phyloP scores from a whole-genome alignment of 2,888 invertebrate genomes.

The Drosophila pegasa region DNA sequence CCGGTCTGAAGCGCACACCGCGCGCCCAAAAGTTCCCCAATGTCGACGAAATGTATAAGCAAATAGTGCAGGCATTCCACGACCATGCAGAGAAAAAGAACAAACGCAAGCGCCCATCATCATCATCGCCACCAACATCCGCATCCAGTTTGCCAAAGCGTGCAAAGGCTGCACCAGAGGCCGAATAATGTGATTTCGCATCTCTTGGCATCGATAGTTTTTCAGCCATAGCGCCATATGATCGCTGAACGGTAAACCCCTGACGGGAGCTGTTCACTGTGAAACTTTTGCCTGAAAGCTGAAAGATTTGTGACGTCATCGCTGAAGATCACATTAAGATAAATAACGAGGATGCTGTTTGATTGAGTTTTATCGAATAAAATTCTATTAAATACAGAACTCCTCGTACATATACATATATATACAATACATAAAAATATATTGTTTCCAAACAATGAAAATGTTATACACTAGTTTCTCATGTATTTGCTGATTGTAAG shows the following conservation, averaged over 20 bases:
- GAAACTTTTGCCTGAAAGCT: constrained; percentile 51
- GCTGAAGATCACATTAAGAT: neutral
- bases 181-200: neutral
- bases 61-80: constrained; percentile 26
- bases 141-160: constrained; percentile 36
- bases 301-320: constrained; percentile 1
- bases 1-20: constrained; percentile 82
- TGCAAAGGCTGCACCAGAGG: neutral
- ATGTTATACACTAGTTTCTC: constrained; percentile 2
- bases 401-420: neutral
- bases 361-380: constrained; percentile 5
- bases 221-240: constrained; percentile 57
- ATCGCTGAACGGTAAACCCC: constrained; percentile 57
- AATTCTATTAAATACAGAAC: constrained; percentile 6
- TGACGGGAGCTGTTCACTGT: constrained; percentile 46
- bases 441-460: constrained; percentile 3
- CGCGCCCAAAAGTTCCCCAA: constrained; percentile 82
- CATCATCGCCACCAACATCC: constrained; percentile 9
- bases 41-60: constrained; percentile 45
- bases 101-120: constrained; percentile 30
- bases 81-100: constrained; percentile 2
- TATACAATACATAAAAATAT: neutral
- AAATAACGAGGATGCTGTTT: constrained; percentile 1
- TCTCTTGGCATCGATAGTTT: neutral
- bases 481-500: constrained; percentile 5